phyloP scores from a whole-genome alignment of 2,888 invertebrate genomes.

The Mesorhabditis belari region DNA sequence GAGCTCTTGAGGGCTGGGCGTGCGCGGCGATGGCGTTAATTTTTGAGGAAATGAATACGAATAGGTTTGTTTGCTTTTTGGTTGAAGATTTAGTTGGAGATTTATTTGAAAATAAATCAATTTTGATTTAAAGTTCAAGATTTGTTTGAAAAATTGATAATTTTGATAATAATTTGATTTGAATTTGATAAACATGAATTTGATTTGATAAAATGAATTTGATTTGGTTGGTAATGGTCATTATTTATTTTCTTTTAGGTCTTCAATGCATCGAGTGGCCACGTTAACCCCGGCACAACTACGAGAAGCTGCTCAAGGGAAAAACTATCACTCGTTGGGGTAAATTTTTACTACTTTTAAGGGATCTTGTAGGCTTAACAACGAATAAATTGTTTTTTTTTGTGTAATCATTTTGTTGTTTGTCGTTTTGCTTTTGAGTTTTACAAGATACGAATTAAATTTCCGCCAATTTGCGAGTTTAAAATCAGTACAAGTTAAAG shows the following conservation, averaged over 20 bases:
- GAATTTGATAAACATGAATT: too few species aligned
- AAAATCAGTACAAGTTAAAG: too few species aligned
- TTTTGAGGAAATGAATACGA: slow-evolving; percentile 5
- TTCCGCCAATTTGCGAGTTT: neutral
- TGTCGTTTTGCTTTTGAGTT: neutral
- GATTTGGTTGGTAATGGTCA: slow-evolving; percentile 19
- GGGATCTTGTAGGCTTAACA: too few species aligned
- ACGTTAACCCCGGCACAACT: slow-evolving; percentile 29
- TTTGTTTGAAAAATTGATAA: too few species aligned
- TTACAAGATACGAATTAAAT: neutral
- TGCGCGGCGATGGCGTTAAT: slow-evolving; percentile 36
- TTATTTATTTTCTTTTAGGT: slow-evolving; percentile 15
- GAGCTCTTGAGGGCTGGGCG: slow-evolving; percentile 54
- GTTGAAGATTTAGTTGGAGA: neutral
- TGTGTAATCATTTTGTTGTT: neutral
- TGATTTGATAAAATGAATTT: too few species aligned
- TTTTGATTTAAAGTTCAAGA: neutral
- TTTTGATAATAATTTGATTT: too few species aligned
- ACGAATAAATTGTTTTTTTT: too few species aligned
- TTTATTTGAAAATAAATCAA: neutral
- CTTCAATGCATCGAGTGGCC: slow-evolving; percentile 16
- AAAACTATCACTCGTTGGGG: slow-evolving; percentile 5
- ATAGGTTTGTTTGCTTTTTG: neutral
- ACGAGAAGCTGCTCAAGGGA: slow-evolving; percentile 7
- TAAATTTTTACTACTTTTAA: too few species aligned